Percentiles rank a stretch among this genome's conserved stretches.
These are phyloP conservation scores for Tipula helvola DNA, from an alignment of 2,888 invertebrate genomes.

Conservation along the genomic window DNA sequence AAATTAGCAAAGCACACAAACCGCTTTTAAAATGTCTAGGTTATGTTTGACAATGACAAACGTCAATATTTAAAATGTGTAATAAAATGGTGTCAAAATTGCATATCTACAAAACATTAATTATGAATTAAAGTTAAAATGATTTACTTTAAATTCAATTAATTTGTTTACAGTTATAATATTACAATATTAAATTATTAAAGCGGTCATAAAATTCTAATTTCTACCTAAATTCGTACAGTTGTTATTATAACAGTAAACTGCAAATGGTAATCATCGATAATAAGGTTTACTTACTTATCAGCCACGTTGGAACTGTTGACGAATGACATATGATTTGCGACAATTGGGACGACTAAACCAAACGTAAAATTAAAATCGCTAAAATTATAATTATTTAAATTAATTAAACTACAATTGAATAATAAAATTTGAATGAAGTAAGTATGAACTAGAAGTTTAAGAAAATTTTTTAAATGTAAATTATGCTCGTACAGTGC, in stretches of 20 bases:
- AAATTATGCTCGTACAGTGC: neutral
- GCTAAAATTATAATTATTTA: neutral
- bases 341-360: neutral
- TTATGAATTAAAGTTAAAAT: neutral
- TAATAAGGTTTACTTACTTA: neutral
- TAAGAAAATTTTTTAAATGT: neutral
- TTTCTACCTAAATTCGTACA: neutral
- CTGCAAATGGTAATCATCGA: neutral
- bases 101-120: neutral
- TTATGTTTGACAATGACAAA: neutral
- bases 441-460: neutral
- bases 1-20: neutral
- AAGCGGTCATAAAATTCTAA: neutral
- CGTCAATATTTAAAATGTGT: neutral
- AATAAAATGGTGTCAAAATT: neutral
- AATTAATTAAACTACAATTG: neutral
- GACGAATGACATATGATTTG: slow-evolving; percentile 5
- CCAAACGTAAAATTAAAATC: neutral
- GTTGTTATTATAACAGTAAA: neutral
- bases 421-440: neutral
- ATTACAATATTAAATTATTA: neutral
- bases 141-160: neutral
- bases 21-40: neutral
- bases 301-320: slow-evolving; percentile 12
- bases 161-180: neutral